Conservation (phyloP, 2,888 invertebrate genomes). For the Tortrix viridana region DNA sequence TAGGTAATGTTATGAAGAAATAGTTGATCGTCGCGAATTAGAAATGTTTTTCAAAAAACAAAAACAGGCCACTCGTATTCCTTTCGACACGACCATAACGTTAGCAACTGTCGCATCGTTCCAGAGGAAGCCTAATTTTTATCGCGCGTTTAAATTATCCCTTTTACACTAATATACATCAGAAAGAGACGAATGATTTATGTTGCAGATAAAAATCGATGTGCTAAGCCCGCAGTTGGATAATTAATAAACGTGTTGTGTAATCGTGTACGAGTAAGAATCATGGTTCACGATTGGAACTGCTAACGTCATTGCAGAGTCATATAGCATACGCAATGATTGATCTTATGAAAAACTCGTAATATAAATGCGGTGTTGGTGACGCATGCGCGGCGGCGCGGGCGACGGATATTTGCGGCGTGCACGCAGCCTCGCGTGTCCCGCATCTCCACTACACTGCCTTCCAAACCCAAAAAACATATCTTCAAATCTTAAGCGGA, state of each 20-base stretch:
- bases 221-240: too few relatives aligned
- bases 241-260: too few relatives aligned
- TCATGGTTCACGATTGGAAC: not conserved
- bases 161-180: too few relatives aligned
- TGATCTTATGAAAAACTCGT: constrained; percentile 31
- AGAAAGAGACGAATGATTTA: too few relatives aligned
- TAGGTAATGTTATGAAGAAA: too few relatives aligned
- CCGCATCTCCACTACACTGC: constrained; percentile 50
- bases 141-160: too few relatives aligned
- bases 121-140: not conserved
- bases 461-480: constrained; percentile 48
- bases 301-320: constrained; percentile 10
- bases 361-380: constrained; percentile 27
- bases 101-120: not conserved
- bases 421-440: constrained; percentile 63
- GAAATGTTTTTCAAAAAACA: too few relatives aligned
- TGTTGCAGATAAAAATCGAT: too few relatives aligned
- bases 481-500: constrained; percentile 18
- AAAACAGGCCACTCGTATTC: not conserved
- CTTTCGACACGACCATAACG: not conserved
- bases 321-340: constrained; percentile 26
- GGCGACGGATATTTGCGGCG: constrained; percentile 60
- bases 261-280: not conserved
- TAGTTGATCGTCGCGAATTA: too few relatives aligned
- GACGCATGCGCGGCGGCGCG: constrained; percentile 43